Conservation (phyloP, 1,140 invertebrate species). For the Apis florea region DNA sequence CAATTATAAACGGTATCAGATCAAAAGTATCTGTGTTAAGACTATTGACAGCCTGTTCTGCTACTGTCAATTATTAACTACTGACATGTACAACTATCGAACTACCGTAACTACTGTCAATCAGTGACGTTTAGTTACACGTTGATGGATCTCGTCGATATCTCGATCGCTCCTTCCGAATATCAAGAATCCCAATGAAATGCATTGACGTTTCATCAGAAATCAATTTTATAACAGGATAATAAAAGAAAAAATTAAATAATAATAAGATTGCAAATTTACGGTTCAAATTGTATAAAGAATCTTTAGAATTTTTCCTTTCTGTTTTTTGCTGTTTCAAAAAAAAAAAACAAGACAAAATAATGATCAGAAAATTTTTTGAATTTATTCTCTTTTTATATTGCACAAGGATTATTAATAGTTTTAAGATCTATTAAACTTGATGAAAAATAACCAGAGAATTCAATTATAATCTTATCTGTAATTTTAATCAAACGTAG, state of each 20-base stretch:
- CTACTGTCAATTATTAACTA: slow-evolving; percentile 12
- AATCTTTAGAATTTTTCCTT: neutral
- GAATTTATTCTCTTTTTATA: no score
- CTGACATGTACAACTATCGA: neutral
- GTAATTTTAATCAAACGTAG: no score
- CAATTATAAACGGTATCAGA: neutral
- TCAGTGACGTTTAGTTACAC: neutral
- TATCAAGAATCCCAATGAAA: no score
- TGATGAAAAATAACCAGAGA: no score
- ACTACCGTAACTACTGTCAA: slow-evolving; percentile 10
- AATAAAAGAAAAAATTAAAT: neutral
- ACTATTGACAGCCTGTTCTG: slow-evolving; percentile 30
- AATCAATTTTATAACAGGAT: neutral
- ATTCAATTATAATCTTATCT: no score
- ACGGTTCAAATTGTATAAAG: neutral
- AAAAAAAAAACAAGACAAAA: no score
- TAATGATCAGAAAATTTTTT: no score
- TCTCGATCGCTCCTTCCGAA: neutral
- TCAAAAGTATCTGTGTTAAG: neutral
- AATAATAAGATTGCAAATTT: neutral
- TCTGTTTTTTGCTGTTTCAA: no score
- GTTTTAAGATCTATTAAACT: no score
- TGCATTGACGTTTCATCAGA: neutral
- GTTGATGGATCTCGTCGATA: neutral
- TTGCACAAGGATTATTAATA: no score